Evolutionary conservation across 2,888 invertebrate genomes (phyloP), one percentile per base, ranked within the genome.

Genomic region (Drosophila vallismaia): DNA sequence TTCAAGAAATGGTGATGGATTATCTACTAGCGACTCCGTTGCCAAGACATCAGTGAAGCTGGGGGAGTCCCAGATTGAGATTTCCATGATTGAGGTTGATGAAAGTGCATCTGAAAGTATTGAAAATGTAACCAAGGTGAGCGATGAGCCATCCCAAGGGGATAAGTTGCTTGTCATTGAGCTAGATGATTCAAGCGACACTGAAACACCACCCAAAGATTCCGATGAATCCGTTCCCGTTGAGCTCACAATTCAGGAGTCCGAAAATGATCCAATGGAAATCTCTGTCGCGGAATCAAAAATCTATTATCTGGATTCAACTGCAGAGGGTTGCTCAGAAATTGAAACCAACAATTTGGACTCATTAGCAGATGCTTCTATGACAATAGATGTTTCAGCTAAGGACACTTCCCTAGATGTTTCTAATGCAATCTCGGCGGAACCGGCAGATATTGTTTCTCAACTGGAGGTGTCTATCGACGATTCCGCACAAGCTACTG

Each of bases 21-120:
- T 14, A 44, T 12, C 33, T 33, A 9, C 4, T 3, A 38, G 26
- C 10, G 10, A 12, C n/a, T 10, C 10, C 46, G 6, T 7, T 12
- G 1, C 0, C 31, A 14, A 7, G 7, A 38, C 38, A 8, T 12
- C 6, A 3, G 10, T 19, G 9, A 0, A 12, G 1, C 46, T n/a
- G 14, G 36, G 0, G 2, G n/a, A 6, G 10, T 7, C 12, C 28
- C 40, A 5, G 8, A 28, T 19, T 19, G 50, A 50, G 14, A n/a
- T 64, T 1, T 62, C 64, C 2, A 12, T 64, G 6, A 62, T 64
- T 33, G 62, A 64, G 31, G 63, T 46, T 1, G 31, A 33, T 7
- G 62, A 64, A 4, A 51, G 29, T n/a, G 9, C 24, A 4, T 1
- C 24, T 2, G 29, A 38, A 8, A 12, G 8, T 5, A 45, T 38